These are phyloP conservation scores for Hirtodrosophila alboralis DNA, from an alignment of 2,888 invertebrate species.

Conservation along the genomic window DNA sequence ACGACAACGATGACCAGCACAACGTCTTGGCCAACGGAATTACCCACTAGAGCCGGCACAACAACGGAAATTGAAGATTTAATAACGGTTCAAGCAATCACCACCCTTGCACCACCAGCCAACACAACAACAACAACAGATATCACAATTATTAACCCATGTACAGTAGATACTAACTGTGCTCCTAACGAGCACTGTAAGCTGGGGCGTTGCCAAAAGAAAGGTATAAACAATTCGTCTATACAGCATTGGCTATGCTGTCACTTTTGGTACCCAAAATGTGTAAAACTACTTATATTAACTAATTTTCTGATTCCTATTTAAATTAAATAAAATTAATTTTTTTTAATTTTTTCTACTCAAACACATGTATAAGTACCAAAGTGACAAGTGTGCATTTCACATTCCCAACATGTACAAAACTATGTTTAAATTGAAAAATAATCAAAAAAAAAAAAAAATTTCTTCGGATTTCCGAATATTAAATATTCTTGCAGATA, in stretches of 20 bases:
- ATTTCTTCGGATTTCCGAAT: slow-evolving; percentile 17
- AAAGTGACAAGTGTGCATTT: slow-evolving; percentile 40
- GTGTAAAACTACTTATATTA: slow-evolving; percentile 3
- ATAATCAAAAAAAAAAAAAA: background rate
- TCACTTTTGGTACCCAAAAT: slow-evolving; percentile 45
- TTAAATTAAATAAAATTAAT: background rate
- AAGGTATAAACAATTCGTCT: slow-evolving; percentile 80
- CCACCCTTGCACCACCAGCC: slow-evolving; percentile 64
- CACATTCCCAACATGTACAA: slow-evolving; percentile 38
- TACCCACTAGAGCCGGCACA: slow-evolving; percentile 70
- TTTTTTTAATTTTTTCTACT: slow-evolving; percentile 2
- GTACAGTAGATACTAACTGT: slow-evolving; percentile 87
- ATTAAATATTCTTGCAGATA: slow-evolving; percentile 10
- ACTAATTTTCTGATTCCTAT: slow-evolving; percentile 3
- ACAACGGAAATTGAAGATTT: slow-evolving; percentile 71
- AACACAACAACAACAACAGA: slow-evolving; percentile 57
- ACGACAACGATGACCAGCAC: slow-evolving; percentile 58
- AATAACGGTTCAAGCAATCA: slow-evolving; percentile 54
- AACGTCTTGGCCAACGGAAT: slow-evolving; percentile 58
- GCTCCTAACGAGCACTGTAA: slow-evolving; percentile 86
- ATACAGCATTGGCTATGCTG: slow-evolving; percentile 37
- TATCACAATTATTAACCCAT: slow-evolving; percentile 84
- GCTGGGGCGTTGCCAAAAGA: slow-evolving; percentile 85
- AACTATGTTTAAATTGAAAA: slow-evolving; percentile 15
- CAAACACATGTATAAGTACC: slow-evolving; percentile 30